A percentile compares a stretch with the other conserved stretches of the same genome.
Conservation (phyloP, 2,113 vertebrate genomes). For the Nanger granti region DNA sequence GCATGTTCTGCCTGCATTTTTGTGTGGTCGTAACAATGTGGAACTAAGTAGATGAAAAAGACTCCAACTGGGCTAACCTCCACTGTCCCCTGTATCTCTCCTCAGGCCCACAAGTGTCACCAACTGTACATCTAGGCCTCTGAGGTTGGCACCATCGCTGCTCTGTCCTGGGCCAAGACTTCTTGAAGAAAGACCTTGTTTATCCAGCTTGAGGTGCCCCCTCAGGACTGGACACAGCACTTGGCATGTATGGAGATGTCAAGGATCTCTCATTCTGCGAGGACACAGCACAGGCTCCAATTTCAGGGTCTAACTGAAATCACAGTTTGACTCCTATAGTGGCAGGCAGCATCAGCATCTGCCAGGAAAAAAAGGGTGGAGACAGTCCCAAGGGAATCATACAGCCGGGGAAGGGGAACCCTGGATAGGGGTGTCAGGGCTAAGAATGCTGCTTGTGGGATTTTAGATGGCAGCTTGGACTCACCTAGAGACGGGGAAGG, state of each 20-base stretch:
- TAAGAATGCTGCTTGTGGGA: conserved; percentile 24
- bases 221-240: not conserved
- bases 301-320: not conserved
- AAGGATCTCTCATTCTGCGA: not conserved
- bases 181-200: not conserved
- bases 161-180: not conserved
- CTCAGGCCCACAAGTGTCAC: not conserved
- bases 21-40: not conserved
- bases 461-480: conserved; percentile 26
- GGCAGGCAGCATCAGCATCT: not conserved
- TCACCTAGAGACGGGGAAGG: not conserved
- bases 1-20: not conserved
- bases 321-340: not conserved
- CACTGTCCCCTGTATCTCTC: not conserved
- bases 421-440: not conserved
- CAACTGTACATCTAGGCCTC: not conserved
- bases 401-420: not conserved
- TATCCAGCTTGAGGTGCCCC: not conserved
- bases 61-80: not conserved
- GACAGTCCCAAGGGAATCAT: not conserved
- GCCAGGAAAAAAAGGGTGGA: not conserved
- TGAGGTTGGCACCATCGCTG: not conserved
- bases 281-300: not conserved
- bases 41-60: not conserved
- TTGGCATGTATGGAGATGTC: not conserved